Conservation (phyloP, 1,140 invertebrate species). For the Anastrepha ludens region DNA sequence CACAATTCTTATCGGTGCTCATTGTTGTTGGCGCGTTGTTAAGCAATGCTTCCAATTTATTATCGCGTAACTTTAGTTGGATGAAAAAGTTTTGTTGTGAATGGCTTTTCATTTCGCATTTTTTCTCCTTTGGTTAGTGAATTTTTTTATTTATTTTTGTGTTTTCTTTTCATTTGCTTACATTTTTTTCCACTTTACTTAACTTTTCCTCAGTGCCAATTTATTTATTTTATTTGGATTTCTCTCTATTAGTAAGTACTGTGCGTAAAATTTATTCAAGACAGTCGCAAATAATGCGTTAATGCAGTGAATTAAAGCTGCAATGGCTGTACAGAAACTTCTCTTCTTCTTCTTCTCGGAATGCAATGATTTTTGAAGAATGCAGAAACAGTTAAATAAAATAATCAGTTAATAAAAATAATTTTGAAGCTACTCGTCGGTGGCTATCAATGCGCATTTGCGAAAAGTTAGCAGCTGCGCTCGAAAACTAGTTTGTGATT, state of each 20-base stretch:
- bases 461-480: too few relatives aligned
- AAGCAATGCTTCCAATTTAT: slow-evolving; percentile 52
- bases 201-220: slow-evolving; percentile 20
- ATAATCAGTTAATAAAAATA: too few relatives aligned
- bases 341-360: too few relatives aligned
- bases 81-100: slow-evolving; percentile 50
- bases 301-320: background rate
- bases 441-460: too few relatives aligned
- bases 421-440: too few relatives aligned
- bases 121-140: slow-evolving; percentile 12
- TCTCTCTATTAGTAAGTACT: background rate
- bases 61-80: slow-evolving; percentile 51
- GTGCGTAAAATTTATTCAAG: slow-evolving; percentile 5
- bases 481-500: too few relatives aligned
- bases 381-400: too few relatives aligned
- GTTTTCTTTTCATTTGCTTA: slow-evolving; percentile 22
- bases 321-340: background rate
- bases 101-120: slow-evolving; percentile 52
- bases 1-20: slow-evolving; percentile 28
- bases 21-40: slow-evolving; percentile 46
- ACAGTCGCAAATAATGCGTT: slow-evolving; percentile 24
- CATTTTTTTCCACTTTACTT: slow-evolving; percentile 28
- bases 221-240: slow-evolving; percentile 44
- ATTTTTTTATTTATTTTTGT: background rate
- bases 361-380: too few relatives aligned